phyloP scores from a whole-genome alignment of 2,888 invertebrate genomes.

The Iphiclides podalirius region DNA sequence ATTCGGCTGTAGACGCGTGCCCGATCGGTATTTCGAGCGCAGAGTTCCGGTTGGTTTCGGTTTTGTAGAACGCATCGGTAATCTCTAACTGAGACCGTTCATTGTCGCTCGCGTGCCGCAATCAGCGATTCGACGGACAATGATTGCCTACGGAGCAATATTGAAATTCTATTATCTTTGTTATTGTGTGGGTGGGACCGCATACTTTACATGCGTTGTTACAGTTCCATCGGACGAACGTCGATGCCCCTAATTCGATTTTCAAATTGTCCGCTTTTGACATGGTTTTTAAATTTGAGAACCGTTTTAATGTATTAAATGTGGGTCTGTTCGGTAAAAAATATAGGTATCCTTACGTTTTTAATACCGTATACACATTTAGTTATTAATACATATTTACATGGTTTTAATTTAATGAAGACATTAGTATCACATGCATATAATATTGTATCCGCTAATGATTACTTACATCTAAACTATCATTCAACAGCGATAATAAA shows the following conservation, averaged over 20 bases:
- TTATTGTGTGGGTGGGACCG: conserved; percentile 24
- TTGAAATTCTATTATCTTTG: conserved; percentile 47
- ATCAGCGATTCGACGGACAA: conserved; percentile 62
- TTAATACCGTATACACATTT: too few relatives aligned
- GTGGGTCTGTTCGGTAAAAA: too few relatives aligned
- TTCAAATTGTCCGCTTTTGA: conserved; percentile 14
- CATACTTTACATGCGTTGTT: conserved; percentile 24
- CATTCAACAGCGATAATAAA: conserved; percentile 3
- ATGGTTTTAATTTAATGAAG: too few relatives aligned
- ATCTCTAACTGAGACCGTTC: conserved; percentile 46
- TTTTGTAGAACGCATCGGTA: conserved; percentile 44
- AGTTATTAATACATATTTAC: too few relatives aligned
- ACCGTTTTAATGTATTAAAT: conserved; percentile 15
- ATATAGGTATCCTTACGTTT: too few relatives aligned
- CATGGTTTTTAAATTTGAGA: conserved; percentile 17
- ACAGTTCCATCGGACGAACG: conserved; percentile 14
- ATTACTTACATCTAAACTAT: conserved; percentile 9
- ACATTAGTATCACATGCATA: too few relatives aligned
- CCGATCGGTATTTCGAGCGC: conserved; percentile 40
- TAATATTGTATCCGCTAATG: neutral
- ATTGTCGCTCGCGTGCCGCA: conserved; percentile 58
- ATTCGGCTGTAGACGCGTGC: conserved; percentile 73
- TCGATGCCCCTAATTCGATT: conserved; percentile 3
- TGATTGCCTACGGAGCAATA: conserved; percentile 37
- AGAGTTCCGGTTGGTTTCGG: conserved; percentile 66